Conservation (phyloP, 2,113 vertebrate species). For the Hippocampus barbouri region DNA sequence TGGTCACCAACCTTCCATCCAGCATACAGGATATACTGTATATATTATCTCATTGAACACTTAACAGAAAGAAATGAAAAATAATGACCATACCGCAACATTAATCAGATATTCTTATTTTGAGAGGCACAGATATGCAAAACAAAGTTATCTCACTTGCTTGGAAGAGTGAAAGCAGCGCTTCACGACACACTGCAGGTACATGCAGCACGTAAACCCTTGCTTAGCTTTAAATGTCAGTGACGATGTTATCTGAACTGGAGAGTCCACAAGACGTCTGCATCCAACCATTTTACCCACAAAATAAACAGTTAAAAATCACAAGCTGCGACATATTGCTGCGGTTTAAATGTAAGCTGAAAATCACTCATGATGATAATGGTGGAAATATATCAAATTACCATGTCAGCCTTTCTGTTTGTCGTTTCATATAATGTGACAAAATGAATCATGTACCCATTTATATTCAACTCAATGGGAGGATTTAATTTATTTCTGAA, state of each 20-base stretch:
- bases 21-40: background rate
- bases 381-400: background rate
- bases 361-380: background rate
- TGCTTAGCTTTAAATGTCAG: conserved; percentile 55
- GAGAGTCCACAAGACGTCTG: conserved; percentile 47
- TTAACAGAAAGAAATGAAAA: background rate
- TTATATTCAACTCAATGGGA: background rate
- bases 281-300: conserved; percentile 65
- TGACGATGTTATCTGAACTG: conserved; percentile 59
- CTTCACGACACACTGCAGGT: background rate
- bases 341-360: conserved; percentile 53
- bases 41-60: too few relatives aligned
- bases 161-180: background rate
- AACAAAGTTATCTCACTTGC: background rate
- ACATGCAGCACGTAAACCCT: background rate
- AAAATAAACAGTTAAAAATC: conserved; percentile 28
- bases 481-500: background rate
- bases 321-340: conserved; percentile 39
- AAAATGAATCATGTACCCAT: background rate
- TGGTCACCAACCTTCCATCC: background rate
- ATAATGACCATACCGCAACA: background rate
- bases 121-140: background rate
- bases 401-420: background rate
- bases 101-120: background rate
- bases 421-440: background rate